Evolutionary conservation across 2,113 vertebrate genomes (phyloP), one percentile per base, ranked within the genome.

Genomic region (Lontra canadensis): DNA sequence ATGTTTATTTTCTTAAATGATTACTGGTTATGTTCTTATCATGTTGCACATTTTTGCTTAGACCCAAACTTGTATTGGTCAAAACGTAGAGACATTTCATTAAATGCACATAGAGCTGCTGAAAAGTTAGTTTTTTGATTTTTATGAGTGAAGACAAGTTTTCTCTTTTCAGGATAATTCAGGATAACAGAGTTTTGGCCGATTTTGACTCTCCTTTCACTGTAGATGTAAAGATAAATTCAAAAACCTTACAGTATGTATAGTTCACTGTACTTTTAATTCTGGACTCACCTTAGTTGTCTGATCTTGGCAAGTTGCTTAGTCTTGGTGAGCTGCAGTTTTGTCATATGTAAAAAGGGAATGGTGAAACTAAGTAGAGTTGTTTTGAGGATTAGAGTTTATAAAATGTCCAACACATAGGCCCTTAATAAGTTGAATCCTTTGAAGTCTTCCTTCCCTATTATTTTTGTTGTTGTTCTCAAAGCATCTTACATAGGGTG

Each of bases 281-380:
- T 88, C 81, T 73, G 63, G 14, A 25, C 47, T 76, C 34, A 2
- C 59, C 29, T 21, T 21, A 8, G 29, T 76, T 63, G 59, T 59
- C 7, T 74, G 74, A 57, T 44, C 57, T 85, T 82, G 57, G 10
- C 23, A 81, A 31, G 52, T 86, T 52, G 5, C 7, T 92, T 65
- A 31, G 36, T 81, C 42, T 90, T 49, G 31, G 18, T 80, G 83
- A 79, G 44, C 31, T 49, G 79, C 49, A 17, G n/a, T 92, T 92
- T 92, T 96, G 29, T 55, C 57, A 39, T 91, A 67, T 92, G 39
- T 94, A 25, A 90, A 92, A 90, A n/a, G 74, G 36, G n/a, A 34
- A 34, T 83, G 55, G 73, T 69, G 61, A 93, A 67, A 7, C 18
- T n/a, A 55, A 4, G 21, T 42, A 49, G 14, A 86, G 67, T 12